Evolutionary conservation across 2,113 vertebrate species (phyloP).

Genomic region (Perca fluviatilis): DNA sequence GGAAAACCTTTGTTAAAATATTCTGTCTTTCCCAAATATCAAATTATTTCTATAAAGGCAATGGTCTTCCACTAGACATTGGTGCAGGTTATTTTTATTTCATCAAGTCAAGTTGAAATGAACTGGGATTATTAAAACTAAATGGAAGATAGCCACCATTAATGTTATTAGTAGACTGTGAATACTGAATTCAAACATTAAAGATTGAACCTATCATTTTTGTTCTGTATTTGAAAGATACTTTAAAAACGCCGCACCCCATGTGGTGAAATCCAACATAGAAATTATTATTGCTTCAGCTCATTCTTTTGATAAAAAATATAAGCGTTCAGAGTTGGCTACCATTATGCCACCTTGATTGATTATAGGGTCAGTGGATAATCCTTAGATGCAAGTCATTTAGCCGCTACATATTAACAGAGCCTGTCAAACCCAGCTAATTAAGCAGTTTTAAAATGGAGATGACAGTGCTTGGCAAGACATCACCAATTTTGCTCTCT

Average conservation of each 20-base stretch:
- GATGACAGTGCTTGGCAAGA: constrained; percentile 60
- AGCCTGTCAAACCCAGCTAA: constrained; percentile 59
- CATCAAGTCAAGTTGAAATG: neutral
- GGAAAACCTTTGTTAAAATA: neutral
- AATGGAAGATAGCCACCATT: neutral
- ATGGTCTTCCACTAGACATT: neutral
- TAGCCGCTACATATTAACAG: constrained; percentile 44
- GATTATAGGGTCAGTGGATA: constrained; percentile 52
- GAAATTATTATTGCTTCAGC: constrained; percentile 24
- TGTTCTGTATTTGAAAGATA: too few relatives aligned
- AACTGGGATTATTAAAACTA: neutral
- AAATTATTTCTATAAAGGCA: neutral
- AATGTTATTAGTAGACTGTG: neutral
- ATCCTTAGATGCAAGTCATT: constrained; percentile 48
- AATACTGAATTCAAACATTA: too few relatives aligned
- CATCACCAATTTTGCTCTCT: constrained; percentile 32
- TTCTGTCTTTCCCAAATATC: neutral
- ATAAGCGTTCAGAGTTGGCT: neutral
- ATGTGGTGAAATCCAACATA: constrained; percentile 1
- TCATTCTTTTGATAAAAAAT: constrained; percentile 33
- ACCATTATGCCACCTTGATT: constrained; percentile 35
- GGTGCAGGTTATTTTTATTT: neutral
- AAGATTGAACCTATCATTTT: too few relatives aligned
- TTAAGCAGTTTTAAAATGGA: constrained; percentile 60
- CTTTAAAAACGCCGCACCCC: neutral